Evolutionary conservation across 2,797 vertebrate species (phyloP), one percentile per base, ranked within the genome.

Genomic region (Falco biarmicus): DNA sequence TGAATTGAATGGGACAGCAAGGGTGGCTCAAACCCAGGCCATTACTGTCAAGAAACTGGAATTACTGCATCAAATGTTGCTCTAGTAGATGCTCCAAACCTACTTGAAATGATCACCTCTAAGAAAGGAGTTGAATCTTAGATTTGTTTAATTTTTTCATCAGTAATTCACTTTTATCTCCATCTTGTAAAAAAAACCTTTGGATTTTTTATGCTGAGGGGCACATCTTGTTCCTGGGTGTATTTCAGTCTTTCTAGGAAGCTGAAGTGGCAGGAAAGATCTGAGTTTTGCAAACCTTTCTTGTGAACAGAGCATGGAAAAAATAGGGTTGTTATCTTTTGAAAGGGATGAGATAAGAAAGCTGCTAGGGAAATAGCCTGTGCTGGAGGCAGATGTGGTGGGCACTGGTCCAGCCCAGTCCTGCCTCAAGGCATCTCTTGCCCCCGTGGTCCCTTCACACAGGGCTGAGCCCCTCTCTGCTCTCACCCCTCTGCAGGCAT

Each of bases 401-500:
- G 39, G 45, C 13, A 6, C 10, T 10, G 17, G 5, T 31, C 15
- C 11, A 20, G 18, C 7, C 21, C 1, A 14, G 48, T 32, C 59
- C 87, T 76, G 8, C 19, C 43, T 6, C 1, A 7, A 24, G 82
- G 16, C 32, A 15, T 9, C 78, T 76, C 13, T 19, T 76, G 54
- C 15, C 31, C 51, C 47, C 8, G 0, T 1, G 57, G 43, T 61
- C 8, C 39, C 26, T 51, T 31, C 0, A 2, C 2, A 2, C 15
- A 9, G 31, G 16, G 14, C 51, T 95, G 81, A 96, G 34, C 45
- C 50, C n/a, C 28, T 32, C 68, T 57, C 41, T 57, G 41, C 61
- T 77, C 13, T 71, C 3, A 1, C 45, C 15, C 64, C 41, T 80
- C 60, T 80, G 3, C 97, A 99, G 99, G 99, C 7, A 98, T 99